Evolutionary conservation across 2,113 vertebrate species (phyloP), one percentile per base, ranked within the genome.

Genomic region (Petrocephalus microphthalmus): DNA sequence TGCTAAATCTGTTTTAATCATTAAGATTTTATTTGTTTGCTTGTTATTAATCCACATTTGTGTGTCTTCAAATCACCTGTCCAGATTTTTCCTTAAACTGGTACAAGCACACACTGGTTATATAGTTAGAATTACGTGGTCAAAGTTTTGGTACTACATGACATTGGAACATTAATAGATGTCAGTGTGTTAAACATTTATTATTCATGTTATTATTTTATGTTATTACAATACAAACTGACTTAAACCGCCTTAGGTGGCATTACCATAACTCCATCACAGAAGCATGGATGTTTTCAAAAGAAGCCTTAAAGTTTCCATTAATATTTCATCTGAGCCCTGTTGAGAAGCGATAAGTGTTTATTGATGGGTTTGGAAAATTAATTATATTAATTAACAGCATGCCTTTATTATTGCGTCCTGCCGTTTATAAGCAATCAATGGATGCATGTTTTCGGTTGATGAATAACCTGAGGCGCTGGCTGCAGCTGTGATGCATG

Each of bases 401-500:
- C 52, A 52, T 54, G 71, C 37, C 74, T 45, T 11, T 82, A 54
- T 45, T 37, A 42, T 85, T 57, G 22, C 7, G 5, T 88, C 13
- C 22, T 47, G 54, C 42, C 33, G 33, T 88, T 52, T 88, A 88
- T 57, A 60, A 83, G 78, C 78, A 57, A 83, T 83, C 52, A 88
- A 47, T 57, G 37, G 37, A 88, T 57, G 8, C 29, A 83, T 88
- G 78, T 88, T 57, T 88, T 60, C 53, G 71, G 10, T 54, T 82
- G 74, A 78, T 19, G 52, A 88, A 88, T 45, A 45, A 17, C 87
- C 71, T 7, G 10, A 52, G 49, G 67, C 54, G 0, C 2, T 81
- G 47, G 17, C 45, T 83, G 15, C 52, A 64, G 25, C 10, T 53
- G 84, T 25, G 57, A 74, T 57, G 19, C 60, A 19, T 88, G 64